Percentiles rank a stretch among this genome's conserved stretches.
phyloP scores from a whole-genome alignment of 2,888 invertebrate genomes.

The Erynnis tages region DNA sequence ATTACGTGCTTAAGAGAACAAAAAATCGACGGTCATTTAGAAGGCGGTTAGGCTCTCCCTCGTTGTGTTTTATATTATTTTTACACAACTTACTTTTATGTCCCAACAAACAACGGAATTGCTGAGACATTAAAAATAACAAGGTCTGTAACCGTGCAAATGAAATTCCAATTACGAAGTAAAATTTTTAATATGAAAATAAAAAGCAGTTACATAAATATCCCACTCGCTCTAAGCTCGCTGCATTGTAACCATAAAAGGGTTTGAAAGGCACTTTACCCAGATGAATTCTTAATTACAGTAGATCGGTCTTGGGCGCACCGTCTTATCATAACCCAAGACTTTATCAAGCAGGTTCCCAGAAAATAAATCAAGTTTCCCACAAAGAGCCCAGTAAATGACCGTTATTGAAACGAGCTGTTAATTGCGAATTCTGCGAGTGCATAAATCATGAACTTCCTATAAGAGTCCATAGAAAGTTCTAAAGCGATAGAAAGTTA shows the following conservation, averaged over 20 bases:
- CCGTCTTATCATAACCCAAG: neutral
- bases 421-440: conserved; percentile 41
- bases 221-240: no score
- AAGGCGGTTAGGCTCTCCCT: conserved; percentile 1
- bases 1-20: conserved; percentile 15
- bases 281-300: no score
- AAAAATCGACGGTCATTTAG: conserved; percentile 20
- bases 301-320: no score
- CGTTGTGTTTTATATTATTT: conserved; percentile 30
- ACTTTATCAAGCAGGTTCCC: neutral
- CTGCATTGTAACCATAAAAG: no score
- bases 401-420: conserved; percentile 46
- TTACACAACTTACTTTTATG: neutral
- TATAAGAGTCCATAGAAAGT: conserved; percentile 21
- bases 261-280: no score
- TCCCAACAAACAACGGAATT: neutral
- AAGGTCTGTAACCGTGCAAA: no score
- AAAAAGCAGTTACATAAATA: no score
- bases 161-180: no score
- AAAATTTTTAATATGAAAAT: no score
- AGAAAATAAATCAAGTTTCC: neutral
- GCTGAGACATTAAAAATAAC: neutral
- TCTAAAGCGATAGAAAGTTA: conserved; percentile 46
- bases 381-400: conserved; percentile 27
- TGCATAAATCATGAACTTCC: conserved; percentile 35